phyloP scores from a whole-genome alignment of 2,797 vertebrate genomes.

The Spea hammondii region DNA sequence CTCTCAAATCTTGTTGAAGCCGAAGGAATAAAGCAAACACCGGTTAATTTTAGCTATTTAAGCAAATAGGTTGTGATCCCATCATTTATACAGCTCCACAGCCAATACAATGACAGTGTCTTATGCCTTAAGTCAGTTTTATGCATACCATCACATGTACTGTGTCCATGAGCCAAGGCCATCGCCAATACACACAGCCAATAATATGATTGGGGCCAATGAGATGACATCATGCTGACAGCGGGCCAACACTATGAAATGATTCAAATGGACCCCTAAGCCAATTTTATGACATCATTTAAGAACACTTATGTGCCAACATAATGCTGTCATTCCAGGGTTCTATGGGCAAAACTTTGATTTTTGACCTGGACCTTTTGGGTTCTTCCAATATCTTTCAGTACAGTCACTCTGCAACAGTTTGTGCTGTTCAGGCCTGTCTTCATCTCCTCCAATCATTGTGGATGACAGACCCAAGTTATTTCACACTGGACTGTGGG shows the following conservation, averaged over 20 bases:
- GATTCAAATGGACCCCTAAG: conserved; percentile 27
- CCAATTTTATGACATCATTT: conserved; percentile 28
- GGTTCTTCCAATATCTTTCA: too few species aligned
- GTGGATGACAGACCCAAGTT: too few species aligned
- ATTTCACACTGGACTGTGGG: too few species aligned
- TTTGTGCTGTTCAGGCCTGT: too few species aligned
- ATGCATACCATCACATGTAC: conserved; percentile 17
- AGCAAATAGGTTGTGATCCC: not conserved
- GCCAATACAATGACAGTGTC: conserved; percentile 8
- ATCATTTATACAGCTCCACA: not conserved
- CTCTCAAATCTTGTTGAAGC: not conserved
- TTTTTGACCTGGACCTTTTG: not conserved
- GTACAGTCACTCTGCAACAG: fast-evolving
- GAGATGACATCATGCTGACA: conserved; percentile 21
- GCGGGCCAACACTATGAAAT: conserved; percentile 39
- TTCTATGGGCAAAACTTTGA: not conserved
- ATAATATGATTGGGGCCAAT: conserved; percentile 31
- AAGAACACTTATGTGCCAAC: not conserved
- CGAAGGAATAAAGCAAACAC: too few species aligned
- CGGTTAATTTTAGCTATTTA: not conserved
- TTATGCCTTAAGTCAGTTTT: not conserved
- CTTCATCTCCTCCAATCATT: too few species aligned
- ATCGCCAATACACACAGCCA: not conserved
- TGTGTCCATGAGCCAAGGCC: conserved; percentile 12
- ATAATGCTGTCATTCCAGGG: not conserved